phyloP scores from a whole-genome alignment of 1,140 invertebrate genomes.

The Venturia canescens region DNA sequence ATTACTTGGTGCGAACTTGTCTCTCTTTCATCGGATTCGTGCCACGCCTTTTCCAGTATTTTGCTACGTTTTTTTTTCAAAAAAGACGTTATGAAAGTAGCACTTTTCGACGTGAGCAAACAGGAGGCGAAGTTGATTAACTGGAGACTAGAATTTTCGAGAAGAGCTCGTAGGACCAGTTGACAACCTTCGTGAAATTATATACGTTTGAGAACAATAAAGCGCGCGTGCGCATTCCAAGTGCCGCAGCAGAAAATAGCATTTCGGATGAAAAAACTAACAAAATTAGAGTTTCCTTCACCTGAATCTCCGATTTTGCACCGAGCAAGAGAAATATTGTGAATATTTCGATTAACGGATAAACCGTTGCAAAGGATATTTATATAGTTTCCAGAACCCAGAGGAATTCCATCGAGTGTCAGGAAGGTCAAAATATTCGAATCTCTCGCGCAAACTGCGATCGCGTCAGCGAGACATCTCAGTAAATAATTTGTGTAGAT shows the following conservation, averaged over 20 bases:
- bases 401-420: conserved; percentile 57
- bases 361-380: conserved; percentile 53
- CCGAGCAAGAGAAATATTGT: conserved; percentile 45
- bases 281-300: conserved; percentile 22
- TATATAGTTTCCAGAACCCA: conserved; percentile 51
- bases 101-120: conserved; percentile 51
- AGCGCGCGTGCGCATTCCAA: not conserved
- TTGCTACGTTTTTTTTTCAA: conserved; percentile 54
- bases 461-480: conserved; percentile 57
- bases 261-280: no score
- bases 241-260: no score
- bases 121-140: conserved; percentile 55
- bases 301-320: conserved; percentile 58
- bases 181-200: conserved; percentile 54
- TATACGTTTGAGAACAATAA: conserved; percentile 11
- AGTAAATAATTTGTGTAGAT: conserved; percentile 59
- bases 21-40: conserved; percentile 21
- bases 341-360: conserved; percentile 51
- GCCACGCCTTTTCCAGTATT: conserved; percentile 51
- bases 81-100: conserved; percentile 48
- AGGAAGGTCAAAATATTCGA: conserved; percentile 53
- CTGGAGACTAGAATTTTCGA: conserved; percentile 45
- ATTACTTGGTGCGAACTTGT: conserved; percentile 9
- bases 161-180: conserved; percentile 47
- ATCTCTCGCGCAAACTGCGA: conserved; percentile 51